These are phyloP conservation scores for Heterotilapia buettikoferi DNA, from an alignment of 2,113 vertebrate species.

Conservation along the genomic window DNA sequence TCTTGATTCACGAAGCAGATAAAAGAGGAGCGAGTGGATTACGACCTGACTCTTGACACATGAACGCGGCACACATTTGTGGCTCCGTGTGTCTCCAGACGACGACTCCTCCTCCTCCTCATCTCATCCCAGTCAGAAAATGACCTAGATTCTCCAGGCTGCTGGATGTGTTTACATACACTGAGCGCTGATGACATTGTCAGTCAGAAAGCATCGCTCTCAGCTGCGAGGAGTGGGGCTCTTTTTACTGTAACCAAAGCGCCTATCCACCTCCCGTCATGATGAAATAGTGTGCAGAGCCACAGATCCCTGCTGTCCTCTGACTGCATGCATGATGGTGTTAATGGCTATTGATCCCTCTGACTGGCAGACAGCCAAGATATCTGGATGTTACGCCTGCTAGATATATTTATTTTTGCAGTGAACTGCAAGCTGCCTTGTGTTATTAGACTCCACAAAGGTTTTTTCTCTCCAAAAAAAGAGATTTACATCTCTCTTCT, in stretches of 20 bases:
- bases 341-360: conserved; percentile 58
- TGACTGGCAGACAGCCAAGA: conserved; percentile 31
- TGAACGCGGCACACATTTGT: background rate
- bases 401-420: conserved; percentile 31
- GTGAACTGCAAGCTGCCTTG: background rate
- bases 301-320: conserved; percentile 34
- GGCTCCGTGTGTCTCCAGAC: conserved; percentile 21
- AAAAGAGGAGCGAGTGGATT: conserved; percentile 23
- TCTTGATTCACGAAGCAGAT: conserved; percentile 29
- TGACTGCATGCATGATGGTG: conserved; percentile 33
- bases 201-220: conserved; percentile 32
- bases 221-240: conserved; percentile 2
- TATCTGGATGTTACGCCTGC: conserved; percentile 9
- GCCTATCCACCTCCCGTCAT: conserved; percentile 15
- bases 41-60: conserved; percentile 27
- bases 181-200: conserved; percentile 46
- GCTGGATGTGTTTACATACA: conserved; percentile 52
- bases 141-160: conserved; percentile 59
- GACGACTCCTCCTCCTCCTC: background rate
- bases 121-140: conserved; percentile 37
- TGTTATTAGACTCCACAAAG: background rate
- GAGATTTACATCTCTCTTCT: conserved; percentile 4
- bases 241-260: conserved; percentile 36
- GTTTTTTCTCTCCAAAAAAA: background rate
- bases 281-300: conserved; percentile 41